Conservation (phyloP, 2,797 vertebrate genomes). For the Lindbergichthys nudifrons region DNA sequence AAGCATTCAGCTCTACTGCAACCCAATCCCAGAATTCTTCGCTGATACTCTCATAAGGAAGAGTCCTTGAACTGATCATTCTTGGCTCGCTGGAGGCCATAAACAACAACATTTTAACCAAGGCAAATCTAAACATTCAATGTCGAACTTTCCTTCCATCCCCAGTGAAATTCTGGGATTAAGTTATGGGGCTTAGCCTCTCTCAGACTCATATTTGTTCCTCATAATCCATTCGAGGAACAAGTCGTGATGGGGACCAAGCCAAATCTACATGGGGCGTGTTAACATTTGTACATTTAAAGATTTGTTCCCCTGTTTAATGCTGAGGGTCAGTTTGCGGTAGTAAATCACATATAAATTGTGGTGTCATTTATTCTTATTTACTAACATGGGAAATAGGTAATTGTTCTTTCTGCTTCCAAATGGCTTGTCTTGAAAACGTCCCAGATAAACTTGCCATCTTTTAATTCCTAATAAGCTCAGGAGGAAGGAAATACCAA, state of each 20-base stretch:
- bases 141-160: slow-evolving; percentile 6
- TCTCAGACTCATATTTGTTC: slow-evolving; percentile 47
- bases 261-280: slow-evolving; percentile 20
- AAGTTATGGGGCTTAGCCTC: slow-evolving; percentile 39
- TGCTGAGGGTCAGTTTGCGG: slow-evolving; percentile 41
- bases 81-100: slow-evolving; percentile 24
- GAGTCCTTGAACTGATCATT: slow-evolving; percentile 5
- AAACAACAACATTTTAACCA: not conserved
- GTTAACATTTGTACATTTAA: slow-evolving; percentile 20
- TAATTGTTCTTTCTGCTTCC: slow-evolving; percentile 2
- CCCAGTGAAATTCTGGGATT: slow-evolving; percentile 43
- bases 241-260: slow-evolving; percentile 29
- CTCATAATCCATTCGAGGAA: slow-evolving; percentile 62
- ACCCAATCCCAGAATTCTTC: slow-evolving; percentile 11
- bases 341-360: slow-evolving; percentile 10
- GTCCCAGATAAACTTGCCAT: slow-evolving; percentile 27
- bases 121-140: slow-evolving; percentile 27
- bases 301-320: slow-evolving; percentile 2
- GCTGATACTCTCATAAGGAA: slow-evolving; percentile 12
- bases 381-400: not conserved
- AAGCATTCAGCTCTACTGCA: slow-evolving; percentile 1
- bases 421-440: slow-evolving; percentile 19
- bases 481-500: slow-evolving; percentile 58
- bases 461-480: slow-evolving; percentile 48
- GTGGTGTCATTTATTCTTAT: not conserved